Evolutionary conservation across 1,140 invertebrate genomes (phyloP).

Genomic region (Drosophila lini): DNA sequence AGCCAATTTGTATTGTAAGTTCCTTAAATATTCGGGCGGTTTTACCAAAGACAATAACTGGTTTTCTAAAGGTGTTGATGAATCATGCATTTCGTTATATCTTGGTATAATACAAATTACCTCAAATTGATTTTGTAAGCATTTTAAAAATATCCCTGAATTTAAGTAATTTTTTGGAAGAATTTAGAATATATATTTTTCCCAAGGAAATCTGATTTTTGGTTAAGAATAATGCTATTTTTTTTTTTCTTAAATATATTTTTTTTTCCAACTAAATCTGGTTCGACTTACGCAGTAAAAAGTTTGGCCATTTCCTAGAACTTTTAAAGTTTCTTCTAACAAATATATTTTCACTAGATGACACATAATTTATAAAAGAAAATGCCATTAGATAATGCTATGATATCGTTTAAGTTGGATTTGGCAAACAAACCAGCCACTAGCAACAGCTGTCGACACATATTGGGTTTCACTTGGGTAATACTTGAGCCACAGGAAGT

Average conservation of each 20-base stretch:
- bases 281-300: no score
- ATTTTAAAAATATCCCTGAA: not conserved
- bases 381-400: constrained; percentile 4
- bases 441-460: constrained; percentile 26
- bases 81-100: constrained; percentile 3
- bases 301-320: not conserved
- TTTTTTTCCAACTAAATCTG: not conserved
- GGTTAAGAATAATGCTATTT: no score
- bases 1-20: not conserved
- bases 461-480: constrained; percentile 39
- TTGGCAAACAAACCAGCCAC: constrained; percentile 8
- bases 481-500: constrained; percentile 58
- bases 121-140: not conserved
- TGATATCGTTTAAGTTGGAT: not conserved
- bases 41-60: not conserved
- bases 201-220: no score
- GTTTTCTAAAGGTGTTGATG: not conserved
- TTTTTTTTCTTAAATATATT: not conserved
- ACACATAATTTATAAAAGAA: not conserved
- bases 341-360: not conserved
- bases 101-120: not conserved
- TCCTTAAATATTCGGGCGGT: not conserved
- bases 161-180: not conserved
- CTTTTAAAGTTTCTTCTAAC: not conserved
- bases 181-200: not conserved